Evolutionary conservation across 2,113 vertebrate genomes (phyloP), one percentile per base, ranked within the genome.

Genomic region (Holacanthus passer): DNA sequence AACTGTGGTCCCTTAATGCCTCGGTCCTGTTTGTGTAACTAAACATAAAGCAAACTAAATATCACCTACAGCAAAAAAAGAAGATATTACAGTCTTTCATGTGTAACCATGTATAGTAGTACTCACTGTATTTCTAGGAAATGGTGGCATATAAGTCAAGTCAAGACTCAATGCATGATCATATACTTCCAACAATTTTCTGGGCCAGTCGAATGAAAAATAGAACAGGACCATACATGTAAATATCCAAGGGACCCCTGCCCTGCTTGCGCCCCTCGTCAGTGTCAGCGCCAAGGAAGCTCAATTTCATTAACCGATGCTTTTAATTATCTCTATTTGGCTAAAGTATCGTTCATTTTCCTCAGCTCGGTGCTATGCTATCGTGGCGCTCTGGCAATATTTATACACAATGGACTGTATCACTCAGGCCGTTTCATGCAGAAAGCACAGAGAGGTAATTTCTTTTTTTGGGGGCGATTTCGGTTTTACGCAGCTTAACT

Each of bases 381-480:
- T 56, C 56, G 19, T 27, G 22, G 17, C 48, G 74, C 52, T 27
- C 11, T 17, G 29, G 27, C 20, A 35, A 71, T 48, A 73, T 79
- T 73, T 63, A 35, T 24, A 77, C 59, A 76, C 53, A 67, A 8
- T 72, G 53, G 45, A 32, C 45, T 35, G 31, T 31, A 47, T 85
- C 47, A 47, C 27, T 72, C 43, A 14, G 59, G 60, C 59, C 39
- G 47, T 14, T 56, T 63, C 41, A 60, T 55, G 56, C 12, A 73
- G 45, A 56, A 70, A 81, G 65, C 39, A 60, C 43, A 63, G 32
- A 47, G 10, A 75, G 24, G 37, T 50, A 17, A 71, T 24, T 24
- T 83, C 37, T 70, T 59, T 81, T 86, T 87, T 75, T 55, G 55
- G n/a, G 73, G 24, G 24, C n/a, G 16, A 86, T 71, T 87, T 83